Base-by-base conservation (phyloP, 2,797 vertebrate species). In the Syndactyla subalaris region DNA sequence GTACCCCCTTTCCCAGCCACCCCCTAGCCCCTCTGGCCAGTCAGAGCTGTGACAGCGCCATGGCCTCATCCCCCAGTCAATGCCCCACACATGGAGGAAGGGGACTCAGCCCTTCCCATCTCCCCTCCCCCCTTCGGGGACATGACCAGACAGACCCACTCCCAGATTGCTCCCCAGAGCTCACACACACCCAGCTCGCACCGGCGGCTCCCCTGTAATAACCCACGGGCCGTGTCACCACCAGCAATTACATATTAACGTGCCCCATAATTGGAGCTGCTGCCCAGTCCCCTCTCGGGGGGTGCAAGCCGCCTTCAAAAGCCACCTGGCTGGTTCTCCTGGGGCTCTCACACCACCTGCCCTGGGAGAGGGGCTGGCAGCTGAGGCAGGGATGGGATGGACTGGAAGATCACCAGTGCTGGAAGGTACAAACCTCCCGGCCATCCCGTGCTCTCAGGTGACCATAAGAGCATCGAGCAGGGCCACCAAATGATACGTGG, bases 381-480 rank as follows among this genome's bases (percentile, higher is more conserved):
- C 71, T 0, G 1, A 39, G 34, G 66, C 59, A 84, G 58, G 61
- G 36, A 51, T 61, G 46, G 41, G 51, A n/a, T 0, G 4, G 39
- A 34, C 38, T 52, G 46, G 48, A 45, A 48, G 36, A 32, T 41
- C 36, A 21, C 30, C 46, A 58, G 41, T 61, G 48, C 46, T 30
- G 23, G 62, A 86, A 73, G 26, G 67, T 73, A 41, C 24, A 1
- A 3, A 21, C 7, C 26, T 49, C 23, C 26, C 46, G 29, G 20
- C 2, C 1, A 1, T 7, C 8, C 38, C 3, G 0, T 0, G 1
- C 6, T 71, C 26, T 77, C 0, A 0, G 4, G 22, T 45, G 36
- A 43, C 27, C 46, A 32, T 0, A 0, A 49, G 38, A n/a, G 41
- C 34, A 3, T 18, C 6, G 7, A 0, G 24, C 16, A 51, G 49